These are phyloP conservation scores for Mesocentrotus franciscanus DNA, from an alignment of 53 echinoderm and acorn worm genomes.

Conservation along the genomic window DNA sequence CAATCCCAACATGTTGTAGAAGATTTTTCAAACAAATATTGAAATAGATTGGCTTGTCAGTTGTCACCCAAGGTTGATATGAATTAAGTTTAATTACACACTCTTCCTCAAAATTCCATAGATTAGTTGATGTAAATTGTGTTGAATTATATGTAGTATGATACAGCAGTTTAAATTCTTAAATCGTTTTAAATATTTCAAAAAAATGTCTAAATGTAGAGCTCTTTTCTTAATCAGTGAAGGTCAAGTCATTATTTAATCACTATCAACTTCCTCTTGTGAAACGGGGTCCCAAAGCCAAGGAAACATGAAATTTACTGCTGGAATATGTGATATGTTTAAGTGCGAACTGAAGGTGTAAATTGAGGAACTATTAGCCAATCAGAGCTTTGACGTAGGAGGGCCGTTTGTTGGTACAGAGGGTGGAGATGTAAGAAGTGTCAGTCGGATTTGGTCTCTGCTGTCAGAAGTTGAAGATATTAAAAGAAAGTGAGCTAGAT, in stretches of 20 bases:
- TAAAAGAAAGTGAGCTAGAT: slow-evolving; percentile 33
- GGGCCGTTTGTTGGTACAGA: slow-evolving; percentile 38
- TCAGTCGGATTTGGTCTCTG: neutral
- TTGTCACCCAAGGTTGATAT: neutral
- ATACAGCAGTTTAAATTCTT: neutral
- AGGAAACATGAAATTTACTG: slow-evolving; percentile 23
- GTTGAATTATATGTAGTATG: neutral
- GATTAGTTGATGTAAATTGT: neutral
- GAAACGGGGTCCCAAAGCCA: neutral
- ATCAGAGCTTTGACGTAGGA: slow-evolving; percentile 53
- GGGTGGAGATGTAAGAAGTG: slow-evolving; percentile 13
- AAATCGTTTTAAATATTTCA: neutral
- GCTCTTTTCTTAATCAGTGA: neutral
- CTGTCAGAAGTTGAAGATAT: neutral
- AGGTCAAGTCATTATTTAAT: slow-evolving; percentile 31
- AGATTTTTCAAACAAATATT: neutral
- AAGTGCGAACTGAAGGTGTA: slow-evolving; percentile 50
- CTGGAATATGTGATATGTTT: slow-evolving; percentile 14
- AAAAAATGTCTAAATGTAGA: neutral
- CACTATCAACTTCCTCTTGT: neutral
- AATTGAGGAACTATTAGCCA: slow-evolving; percentile 58
- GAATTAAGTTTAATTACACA: neutral
- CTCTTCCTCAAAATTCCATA: neutral
- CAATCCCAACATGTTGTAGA: too few species aligned
- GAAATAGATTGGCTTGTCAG: neutral